Evolutionary conservation across 2,797 vertebrate species (phyloP).

Genomic region (Denticeps clupeoides): DNA sequence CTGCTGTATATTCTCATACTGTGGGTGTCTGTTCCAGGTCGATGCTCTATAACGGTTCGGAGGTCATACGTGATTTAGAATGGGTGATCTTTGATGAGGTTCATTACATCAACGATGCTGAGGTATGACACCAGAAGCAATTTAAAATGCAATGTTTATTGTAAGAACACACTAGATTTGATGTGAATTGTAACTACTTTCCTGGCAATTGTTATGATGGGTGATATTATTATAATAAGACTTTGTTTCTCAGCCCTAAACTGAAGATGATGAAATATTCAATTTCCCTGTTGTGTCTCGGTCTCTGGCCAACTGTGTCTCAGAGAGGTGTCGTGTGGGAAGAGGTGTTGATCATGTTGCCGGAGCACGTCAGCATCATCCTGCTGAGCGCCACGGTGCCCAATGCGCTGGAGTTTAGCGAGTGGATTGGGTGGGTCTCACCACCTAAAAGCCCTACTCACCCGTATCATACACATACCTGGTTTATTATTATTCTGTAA

Average conservation of each 20-base stretch:
- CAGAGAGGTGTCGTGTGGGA: conserved; percentile 92
- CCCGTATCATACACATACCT: not conserved
- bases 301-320: not conserved
- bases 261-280: not conserved
- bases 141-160: no score
- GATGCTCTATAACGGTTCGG: conserved; percentile 89
- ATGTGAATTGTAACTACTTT: no score
- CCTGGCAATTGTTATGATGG: no score
- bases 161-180: no score
- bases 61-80: conserved; percentile 84
- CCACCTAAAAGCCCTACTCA: no score
- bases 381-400: conserved; percentile 85
- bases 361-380: conserved; percentile 85
- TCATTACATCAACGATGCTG: conserved; percentile 85
- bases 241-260: not conserved
- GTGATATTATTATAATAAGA: no score
- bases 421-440: conserved; percentile 78
- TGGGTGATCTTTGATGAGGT: conserved; percentile 95
- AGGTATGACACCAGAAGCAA: no score
- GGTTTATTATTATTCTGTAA: no score
- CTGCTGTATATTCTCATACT: not conserved
- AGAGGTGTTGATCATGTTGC: conserved; percentile 88
- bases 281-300: not conserved
- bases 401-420: conserved; percentile 84
- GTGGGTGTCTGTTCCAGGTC: conserved; percentile 51